Conservation (phyloP, 2,113 vertebrate species). For the Hippocampus mohnikei region DNA sequence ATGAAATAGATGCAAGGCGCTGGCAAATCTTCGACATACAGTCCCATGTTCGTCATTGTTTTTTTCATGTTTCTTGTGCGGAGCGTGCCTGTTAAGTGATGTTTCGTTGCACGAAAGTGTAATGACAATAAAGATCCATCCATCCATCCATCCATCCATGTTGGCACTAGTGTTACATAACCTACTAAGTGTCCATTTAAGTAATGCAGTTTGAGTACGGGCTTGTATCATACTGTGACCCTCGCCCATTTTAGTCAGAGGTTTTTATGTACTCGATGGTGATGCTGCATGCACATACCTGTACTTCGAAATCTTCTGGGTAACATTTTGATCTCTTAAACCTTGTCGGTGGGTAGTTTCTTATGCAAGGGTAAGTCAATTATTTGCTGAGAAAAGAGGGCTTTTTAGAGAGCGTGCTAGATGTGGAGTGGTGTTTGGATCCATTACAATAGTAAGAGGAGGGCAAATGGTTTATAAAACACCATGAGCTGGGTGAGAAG, state of each 20-base stretch:
- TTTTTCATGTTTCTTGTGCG: too few species aligned
- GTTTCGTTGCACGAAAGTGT: too few species aligned
- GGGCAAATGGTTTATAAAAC: constrained; percentile 63
- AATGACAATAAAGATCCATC: too few species aligned
- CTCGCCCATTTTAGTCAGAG: background rate
- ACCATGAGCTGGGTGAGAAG: constrained; percentile 35
- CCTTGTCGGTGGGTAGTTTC: background rate
- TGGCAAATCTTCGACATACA: constrained; percentile 19
- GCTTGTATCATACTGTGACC: constrained; percentile 27
- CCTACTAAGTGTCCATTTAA: constrained; percentile 36
- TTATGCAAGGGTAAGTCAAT: background rate
- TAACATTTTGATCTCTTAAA: background rate
- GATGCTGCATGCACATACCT: background rate
- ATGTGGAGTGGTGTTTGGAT: constrained; percentile 40
- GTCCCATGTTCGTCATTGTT: too few species aligned
- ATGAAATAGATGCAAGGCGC: background rate
- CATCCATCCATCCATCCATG: too few species aligned
- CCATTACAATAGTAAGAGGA: constrained; percentile 53
- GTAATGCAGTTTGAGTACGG: constrained; percentile 8
- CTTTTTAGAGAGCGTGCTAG: constrained; percentile 7
- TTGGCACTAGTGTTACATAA: constrained; percentile 40
- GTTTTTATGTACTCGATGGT: background rate
- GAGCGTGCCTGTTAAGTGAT: too few species aligned
- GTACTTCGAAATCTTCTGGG: background rate
- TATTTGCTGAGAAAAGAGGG: background rate